Conservation (phyloP, 2,113 vertebrate genomes). For the Onychostoma macrolepis region DNA sequence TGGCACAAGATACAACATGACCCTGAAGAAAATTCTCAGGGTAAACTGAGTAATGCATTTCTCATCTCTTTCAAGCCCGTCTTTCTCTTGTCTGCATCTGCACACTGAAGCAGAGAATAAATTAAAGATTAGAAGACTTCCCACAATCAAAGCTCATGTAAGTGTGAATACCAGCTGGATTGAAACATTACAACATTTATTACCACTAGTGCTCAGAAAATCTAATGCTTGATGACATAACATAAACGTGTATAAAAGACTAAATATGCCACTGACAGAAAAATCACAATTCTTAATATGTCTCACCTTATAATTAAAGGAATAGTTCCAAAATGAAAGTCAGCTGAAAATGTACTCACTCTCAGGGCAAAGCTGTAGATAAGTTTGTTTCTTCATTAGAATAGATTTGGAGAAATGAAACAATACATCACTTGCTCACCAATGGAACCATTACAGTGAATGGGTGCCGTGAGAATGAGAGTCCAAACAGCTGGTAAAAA, state of each 20-base stretch:
- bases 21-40: background rate
- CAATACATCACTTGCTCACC: no score
- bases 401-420: no score
- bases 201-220: background rate
- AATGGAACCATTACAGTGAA: no score
- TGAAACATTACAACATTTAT: background rate
- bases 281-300: background rate
- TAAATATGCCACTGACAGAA: background rate
- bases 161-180: background rate
- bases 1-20: background rate
- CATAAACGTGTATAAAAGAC: background rate
- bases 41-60: background rate
- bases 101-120: background rate
- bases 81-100: background rate
- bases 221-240: background rate
- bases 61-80: background rate
- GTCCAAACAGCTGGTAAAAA: no score
- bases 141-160: background rate
- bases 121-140: conserved; percentile 1
- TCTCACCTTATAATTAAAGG: background rate
- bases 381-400: no score
- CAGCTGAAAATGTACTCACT: no score
- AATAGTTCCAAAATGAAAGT: background rate
- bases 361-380: no score
- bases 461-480: no score